Conservation (phyloP, 2,113 vertebrate genomes). For the Oryzias woworae region DNA sequence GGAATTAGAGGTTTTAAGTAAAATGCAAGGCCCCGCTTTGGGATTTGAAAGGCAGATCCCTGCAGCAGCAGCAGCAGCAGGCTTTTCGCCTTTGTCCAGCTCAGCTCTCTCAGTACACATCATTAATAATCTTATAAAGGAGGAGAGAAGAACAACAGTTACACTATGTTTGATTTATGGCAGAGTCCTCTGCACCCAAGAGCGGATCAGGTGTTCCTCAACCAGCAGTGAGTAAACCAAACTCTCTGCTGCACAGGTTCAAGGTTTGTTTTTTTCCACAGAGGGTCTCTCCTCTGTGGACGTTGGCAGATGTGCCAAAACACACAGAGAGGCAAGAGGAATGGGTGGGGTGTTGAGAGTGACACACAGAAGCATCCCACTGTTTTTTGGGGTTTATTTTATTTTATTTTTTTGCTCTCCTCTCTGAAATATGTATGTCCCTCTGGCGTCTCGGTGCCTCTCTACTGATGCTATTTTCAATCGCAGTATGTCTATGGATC, state of each 20-base stretch:
- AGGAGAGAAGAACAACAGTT: conserved; percentile 47
- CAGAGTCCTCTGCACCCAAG: conserved; percentile 38
- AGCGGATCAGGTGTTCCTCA: conserved; percentile 32
- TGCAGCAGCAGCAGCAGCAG: conserved; percentile 36
- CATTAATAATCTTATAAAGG: conserved; percentile 67
- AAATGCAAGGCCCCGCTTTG: conserved; percentile 18
- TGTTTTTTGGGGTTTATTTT: conserved; percentile 14
- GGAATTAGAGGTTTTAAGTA: conserved; percentile 50
- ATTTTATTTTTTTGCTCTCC: conserved; percentile 2
- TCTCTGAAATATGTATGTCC: conserved; percentile 23
- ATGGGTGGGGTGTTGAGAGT: conserved; percentile 14
- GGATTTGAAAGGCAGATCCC: conserved; percentile 43
- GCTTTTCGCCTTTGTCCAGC: conserved; percentile 54
- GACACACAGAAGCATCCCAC: conserved; percentile 29
- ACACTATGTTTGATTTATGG: conserved; percentile 70
- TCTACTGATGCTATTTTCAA: conserved; percentile 69
- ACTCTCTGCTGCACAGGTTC: conserved; percentile 47
- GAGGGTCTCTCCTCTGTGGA: too few relatives aligned
- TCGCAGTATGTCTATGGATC: conserved; percentile 62
- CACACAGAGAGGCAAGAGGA: not conserved
- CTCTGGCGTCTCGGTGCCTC: conserved; percentile 19
- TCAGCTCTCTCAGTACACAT: conserved; percentile 58
- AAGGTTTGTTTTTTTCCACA: conserved; percentile 44
- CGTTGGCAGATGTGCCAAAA: not conserved
- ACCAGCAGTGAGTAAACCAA: conserved; percentile 43